These are phyloP conservation scores for Podargus strigoides DNA, from an alignment of 2,797 vertebrate species.

Conservation along the genomic window DNA sequence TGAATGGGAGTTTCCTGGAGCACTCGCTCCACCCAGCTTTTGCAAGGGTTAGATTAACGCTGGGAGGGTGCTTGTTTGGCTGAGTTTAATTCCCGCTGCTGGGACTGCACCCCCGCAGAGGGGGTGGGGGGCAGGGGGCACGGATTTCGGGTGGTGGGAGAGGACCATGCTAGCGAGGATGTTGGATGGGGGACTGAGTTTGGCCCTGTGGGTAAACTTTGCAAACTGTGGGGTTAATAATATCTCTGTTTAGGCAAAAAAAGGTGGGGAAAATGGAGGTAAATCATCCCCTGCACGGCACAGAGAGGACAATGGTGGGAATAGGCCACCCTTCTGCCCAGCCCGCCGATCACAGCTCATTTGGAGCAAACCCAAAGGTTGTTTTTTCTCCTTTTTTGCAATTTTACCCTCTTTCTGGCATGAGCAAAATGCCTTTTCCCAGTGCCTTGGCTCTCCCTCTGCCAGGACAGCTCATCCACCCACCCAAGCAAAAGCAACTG, in stretches of 20 bases:
- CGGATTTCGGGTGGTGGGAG: rapidly evolving
- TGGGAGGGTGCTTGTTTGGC: background rate
- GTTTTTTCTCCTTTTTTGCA: background rate
- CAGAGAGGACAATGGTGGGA: rapidly evolving
- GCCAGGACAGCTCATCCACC: rapidly evolving
- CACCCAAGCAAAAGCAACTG: rapidly evolving
- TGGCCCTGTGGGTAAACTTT: background rate
- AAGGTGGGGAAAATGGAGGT: background rate
- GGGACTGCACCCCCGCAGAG: too few species aligned
- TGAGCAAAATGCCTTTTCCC: background rate
- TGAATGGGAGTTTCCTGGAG: conserved; percentile 52
- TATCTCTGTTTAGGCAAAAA: background rate
- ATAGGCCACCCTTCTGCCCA: background rate
- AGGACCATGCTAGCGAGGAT: rapidly evolving
- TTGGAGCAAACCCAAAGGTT: background rate
- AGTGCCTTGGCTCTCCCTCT: background rate
- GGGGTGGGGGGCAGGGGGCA: too few species aligned
- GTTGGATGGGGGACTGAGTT: rapidly evolving
- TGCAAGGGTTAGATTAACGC: background rate
- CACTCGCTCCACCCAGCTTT: background rate
- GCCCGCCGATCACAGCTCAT: background rate
- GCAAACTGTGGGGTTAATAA: rapidly evolving
- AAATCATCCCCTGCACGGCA: rapidly evolving
- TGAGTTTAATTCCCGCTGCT: background rate
- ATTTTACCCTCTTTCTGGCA: background rate